Conservation (phyloP, 2,113 vertebrate species). For the Rhombomys opimus region DNA sequence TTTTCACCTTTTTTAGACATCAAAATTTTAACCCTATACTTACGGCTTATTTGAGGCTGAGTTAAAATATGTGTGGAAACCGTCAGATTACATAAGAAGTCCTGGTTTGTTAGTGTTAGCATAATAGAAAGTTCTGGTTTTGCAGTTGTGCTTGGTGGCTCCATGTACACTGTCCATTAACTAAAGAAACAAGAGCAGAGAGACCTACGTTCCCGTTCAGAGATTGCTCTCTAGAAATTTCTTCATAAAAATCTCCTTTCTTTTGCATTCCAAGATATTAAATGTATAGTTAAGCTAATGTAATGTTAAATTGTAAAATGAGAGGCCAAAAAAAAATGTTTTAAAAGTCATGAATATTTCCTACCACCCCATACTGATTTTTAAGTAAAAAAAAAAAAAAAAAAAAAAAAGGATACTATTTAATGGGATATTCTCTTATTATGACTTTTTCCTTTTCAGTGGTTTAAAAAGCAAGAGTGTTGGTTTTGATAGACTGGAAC, state of each 20-base stretch:
- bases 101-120: neutral
- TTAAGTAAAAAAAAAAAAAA: neutral
- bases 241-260: neutral
- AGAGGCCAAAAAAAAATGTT: neutral
- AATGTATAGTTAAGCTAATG: neutral
- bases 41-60: neutral
- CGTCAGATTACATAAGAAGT: neutral
- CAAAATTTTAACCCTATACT: neutral
- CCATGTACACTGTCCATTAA: neutral
- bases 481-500: conserved; percentile 3
- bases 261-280: neutral
- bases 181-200: neutral
- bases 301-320: conserved; percentile 42
- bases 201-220: neutral
- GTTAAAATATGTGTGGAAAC: conserved; percentile 26
- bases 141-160: neutral
- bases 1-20: conserved; percentile 40
- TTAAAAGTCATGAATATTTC: conserved; percentile 23
- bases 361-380: conserved; percentile 2
- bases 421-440: conserved; percentile 47
- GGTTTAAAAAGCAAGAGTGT: neutral
- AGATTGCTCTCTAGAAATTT: neutral
- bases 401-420: conserved; percentile 10
- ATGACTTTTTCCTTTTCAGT: conserved; percentile 23
- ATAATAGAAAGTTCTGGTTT: conserved; percentile 23